Evolutionary conservation across 2,888 invertebrate genomes (phyloP), one percentile per base, ranked within the genome.

Genomic region (Ichneumoninae sp.): DNA sequence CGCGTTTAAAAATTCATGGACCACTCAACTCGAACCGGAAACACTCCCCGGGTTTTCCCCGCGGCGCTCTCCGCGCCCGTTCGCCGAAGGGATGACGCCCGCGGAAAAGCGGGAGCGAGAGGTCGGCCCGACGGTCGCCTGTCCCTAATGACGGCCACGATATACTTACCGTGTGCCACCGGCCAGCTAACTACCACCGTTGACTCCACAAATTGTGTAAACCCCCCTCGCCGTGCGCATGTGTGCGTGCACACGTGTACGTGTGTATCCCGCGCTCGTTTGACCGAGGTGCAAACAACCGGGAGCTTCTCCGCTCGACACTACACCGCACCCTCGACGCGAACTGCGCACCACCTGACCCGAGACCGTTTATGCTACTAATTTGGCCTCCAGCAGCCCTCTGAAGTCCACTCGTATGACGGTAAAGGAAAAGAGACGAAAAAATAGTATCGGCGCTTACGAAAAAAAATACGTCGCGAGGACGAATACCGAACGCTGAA

Each of bases 11-110:
- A 92, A 93, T 93, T 87, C 90, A 92, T 89, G 89, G 87, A 87
- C 89, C 91, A 91, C 91, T 92, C 92, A 91, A 89, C 90, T 89
- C 85, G 85, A 88, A 92, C 89, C 90, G 92, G 91, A 91, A 92
- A 90, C 90, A 89, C 89, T 90, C 86, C 86, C 87, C 88, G n/a
- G 88, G 87, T 90, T 90, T 90, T 90, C 88, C 89, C 90, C 79
- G 84, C 16, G 77, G 76, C 78, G 69, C 76, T 78, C 79, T 68
- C 83, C 80, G 44, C 81, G 79, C 88, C 78, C 57, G 66, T 83
- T 36, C 63, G 66, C 73, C 52, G 66, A 40, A 19, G 68, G 73
- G 68, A 83, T 83, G 78, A 68, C 73, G 47, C 54, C 68, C 78
- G 60, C 60, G 77, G 60, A 73, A 83, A 83, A 81, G 69, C 75